Evolutionary conservation across 2,113 vertebrate species (phyloP), one percentile per base, ranked within the genome.

Genomic region (Micronycteris hirsuta): DNA sequence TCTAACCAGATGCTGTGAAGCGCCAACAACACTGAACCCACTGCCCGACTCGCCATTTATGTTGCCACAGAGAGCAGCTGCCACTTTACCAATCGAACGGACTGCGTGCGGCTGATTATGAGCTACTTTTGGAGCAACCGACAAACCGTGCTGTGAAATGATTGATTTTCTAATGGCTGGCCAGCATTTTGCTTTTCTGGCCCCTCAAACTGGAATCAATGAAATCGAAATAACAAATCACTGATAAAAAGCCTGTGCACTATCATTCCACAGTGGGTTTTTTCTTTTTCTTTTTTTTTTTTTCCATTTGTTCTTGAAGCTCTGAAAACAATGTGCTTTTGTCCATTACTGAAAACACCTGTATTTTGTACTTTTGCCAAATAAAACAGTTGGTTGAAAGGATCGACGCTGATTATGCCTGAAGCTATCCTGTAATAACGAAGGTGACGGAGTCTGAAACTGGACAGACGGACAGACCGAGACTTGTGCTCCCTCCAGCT

Each of bases 171-270:
- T 10, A 70, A n/a, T 83, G 43, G 71, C 15, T 81, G 49, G 19
- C 11, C 31, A 58, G 93, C n/a, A 70, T 78, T 94, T 93, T 87
- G 47, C 36, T 65, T 90, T 38, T 70, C 63, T 84, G 28, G 3
- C 31, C 0, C 0, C 26, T 38, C 11, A 58, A 49, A 65, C 33
- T 74, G 24, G 4, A 63, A 93, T 91, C 43, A 70, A 90, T 33
- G 71, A 90, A 92, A 84, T 95, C n/a, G 95, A 96, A 86, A 43
- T 49, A 63, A 70, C 16, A 93, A 74, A 68, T 65, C 28, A 73
- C n/a, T n/a, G 26, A 38, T 70, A 47, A 86, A 92, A 91, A 78
- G 20, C 19, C 17, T 94, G 15, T 63, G 24, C 2, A 28, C 17
- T 36, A 8, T 80, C 83, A 56, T 76, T 81, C 45, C 22, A 24